Conservation (phyloP, 2,888 invertebrate species). For the Agrochola circellaris region DNA sequence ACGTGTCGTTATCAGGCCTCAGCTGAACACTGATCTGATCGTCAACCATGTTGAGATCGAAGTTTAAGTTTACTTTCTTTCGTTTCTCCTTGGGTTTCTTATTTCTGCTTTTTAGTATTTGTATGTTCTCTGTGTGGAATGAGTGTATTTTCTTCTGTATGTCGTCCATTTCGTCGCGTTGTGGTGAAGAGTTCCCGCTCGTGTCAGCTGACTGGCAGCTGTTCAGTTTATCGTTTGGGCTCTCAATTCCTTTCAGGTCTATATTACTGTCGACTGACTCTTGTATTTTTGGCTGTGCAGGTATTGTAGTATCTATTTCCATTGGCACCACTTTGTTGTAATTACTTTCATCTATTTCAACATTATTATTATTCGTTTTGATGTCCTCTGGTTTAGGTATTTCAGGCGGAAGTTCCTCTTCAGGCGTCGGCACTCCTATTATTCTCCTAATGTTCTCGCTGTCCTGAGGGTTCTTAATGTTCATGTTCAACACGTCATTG, state of each 20-base stretch:
- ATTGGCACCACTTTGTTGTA: slow-evolving; percentile 86
- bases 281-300: slow-evolving; percentile 81
- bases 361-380: slow-evolving; percentile 83
- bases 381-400: slow-evolving; percentile 79
- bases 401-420: slow-evolving; percentile 82
- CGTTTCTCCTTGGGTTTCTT: slow-evolving; percentile 90
- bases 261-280: slow-evolving; percentile 78
- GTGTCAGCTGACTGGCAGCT: slow-evolving; percentile 87
- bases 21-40: slow-evolving; percentile 89
- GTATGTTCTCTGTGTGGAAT: slow-evolving; percentile 92
- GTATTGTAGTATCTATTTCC: slow-evolving; percentile 86
- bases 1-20: slow-evolving; percentile 81
- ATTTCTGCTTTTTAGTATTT: slow-evolving; percentile 91
- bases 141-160: slow-evolving; percentile 92
- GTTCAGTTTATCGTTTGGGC: slow-evolving; percentile 82
- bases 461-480: slow-evolving; percentile 83
- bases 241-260: slow-evolving; percentile 80
- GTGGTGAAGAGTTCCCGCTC: slow-evolving; percentile 88
- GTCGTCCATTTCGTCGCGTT: slow-evolving; percentile 91
- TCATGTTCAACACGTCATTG: slow-evolving; percentile 82
- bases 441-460: slow-evolving; percentile 85
- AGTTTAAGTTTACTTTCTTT: slow-evolving; percentile 90
- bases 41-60: slow-evolving; percentile 89
- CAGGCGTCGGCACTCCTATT: slow-evolving; percentile 86
- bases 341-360: slow-evolving; percentile 81